Evolutionary conservation across 37 sponge, comb jelly and placozoan species (phyloP).

Genomic region (Halichondria panicea): DNA sequence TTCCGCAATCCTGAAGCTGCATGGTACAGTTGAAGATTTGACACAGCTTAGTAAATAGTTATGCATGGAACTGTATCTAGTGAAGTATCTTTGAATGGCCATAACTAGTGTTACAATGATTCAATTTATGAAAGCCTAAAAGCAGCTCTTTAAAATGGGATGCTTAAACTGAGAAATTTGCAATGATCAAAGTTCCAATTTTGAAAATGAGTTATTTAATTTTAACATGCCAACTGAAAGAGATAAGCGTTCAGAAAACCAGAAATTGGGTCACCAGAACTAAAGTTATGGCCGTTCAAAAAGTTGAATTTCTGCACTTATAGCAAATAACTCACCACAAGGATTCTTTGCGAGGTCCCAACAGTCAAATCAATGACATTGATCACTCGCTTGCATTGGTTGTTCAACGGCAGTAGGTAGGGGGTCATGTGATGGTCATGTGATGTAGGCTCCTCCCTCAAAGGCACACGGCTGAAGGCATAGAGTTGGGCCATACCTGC

Average conservation of each 20-base stretch:
- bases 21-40: too few species aligned
- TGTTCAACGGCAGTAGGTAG: not conserved
- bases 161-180: not conserved
- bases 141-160: too few species aligned
- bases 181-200: not conserved
- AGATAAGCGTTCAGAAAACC: not conserved
- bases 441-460: not conserved
- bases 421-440: slow-evolving; percentile 13
- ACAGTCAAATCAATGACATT: not conserved
- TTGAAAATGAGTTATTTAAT: not conserved
- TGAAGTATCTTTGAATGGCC: too few species aligned
- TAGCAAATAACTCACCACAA: slow-evolving; percentile 12
- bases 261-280: not conserved
- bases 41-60: too few species aligned
- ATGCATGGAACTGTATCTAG: too few species aligned
- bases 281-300: not conserved
- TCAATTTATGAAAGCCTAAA: too few species aligned
- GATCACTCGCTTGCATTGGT: slow-evolving; percentile 1
- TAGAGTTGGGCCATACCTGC: slow-evolving; percentile 14
- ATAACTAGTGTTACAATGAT: too few species aligned
- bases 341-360: not conserved
- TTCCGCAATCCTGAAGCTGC: too few species aligned
- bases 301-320: not conserved
- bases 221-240: not conserved
- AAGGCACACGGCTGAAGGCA: slow-evolving; percentile 19